A percentile compares a stretch with the other conserved stretches of the same genome.
phyloP scores from a whole-genome alignment of 1,140 invertebrate genomes.

The Caenorhabditis briggsae region DNA sequence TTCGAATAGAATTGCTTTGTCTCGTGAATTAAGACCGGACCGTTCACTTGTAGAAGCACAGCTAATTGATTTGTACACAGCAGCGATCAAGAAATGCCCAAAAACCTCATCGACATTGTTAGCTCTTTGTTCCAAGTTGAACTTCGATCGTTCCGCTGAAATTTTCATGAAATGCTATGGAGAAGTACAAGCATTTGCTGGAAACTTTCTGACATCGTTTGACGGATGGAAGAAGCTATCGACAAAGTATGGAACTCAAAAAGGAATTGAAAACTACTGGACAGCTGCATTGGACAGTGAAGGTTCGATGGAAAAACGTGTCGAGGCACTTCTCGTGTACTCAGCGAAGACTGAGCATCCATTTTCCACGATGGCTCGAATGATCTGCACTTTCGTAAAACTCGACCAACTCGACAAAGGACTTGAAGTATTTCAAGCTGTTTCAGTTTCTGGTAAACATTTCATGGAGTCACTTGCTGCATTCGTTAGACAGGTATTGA shows the following conservation, averaged over 20 bases:
- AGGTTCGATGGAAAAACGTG: neutral
- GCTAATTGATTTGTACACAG: neutral
- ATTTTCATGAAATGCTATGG: slow-evolving; percentile 50
- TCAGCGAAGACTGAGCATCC: slow-evolving; percentile 11
- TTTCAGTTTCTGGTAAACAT: slow-evolving; percentile 25
- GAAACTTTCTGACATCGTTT: slow-evolving; percentile 10
- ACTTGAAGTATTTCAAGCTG: neutral
- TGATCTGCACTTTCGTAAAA: slow-evolving; percentile 17
- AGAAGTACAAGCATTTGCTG: neutral
- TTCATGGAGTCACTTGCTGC: neutral
- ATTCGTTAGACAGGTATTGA: neutral
- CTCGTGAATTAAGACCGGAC: neutral
- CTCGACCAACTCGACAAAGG: neutral
- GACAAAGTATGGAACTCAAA: slow-evolving; percentile 1
- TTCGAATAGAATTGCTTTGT: too few relatives aligned
- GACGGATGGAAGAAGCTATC: slow-evolving; percentile 23
- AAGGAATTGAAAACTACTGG: slow-evolving; percentile 36
- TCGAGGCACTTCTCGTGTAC: neutral
- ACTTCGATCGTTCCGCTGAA: slow-evolving; percentile 8
- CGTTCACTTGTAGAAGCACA: neutral
- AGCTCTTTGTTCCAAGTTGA: neutral
- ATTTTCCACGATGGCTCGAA: slow-evolving; percentile 9
- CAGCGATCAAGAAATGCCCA: neutral
- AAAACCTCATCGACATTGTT: neutral
- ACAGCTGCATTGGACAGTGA: neutral